Base-by-base conservation (phyloP, 2,797 vertebrate genomes). In the Antennarius maculatus region DNA sequence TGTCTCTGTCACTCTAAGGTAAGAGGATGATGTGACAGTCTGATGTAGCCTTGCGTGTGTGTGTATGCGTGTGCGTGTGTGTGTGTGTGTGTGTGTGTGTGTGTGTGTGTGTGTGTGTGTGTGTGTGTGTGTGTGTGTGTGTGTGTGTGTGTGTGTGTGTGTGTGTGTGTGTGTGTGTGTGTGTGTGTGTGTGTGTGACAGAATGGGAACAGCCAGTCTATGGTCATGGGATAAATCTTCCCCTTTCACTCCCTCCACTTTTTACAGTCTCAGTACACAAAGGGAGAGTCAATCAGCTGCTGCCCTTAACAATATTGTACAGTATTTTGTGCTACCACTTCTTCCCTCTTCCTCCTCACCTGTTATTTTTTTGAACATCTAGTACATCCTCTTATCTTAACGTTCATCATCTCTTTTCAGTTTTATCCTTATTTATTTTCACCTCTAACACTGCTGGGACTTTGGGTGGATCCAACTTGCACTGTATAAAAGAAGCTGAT, bases 171-270 rank as follows among this genome's bases (percentile, higher is more conserved):
- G 31, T 34, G 31, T 34, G 31, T 34, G 31, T 34, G 31, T 34
- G 31, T 34, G 31, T 48, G 66, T 45, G 41, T 57, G 43, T 42
- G 42, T 56, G 31, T 45, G 47, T n/a, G 52, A 84, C 61, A 83
- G 80, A 84, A 81, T 83, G 79, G 75, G 82, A 80, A 79, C 77
- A 88, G 66, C 58, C 75, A 49, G 52, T 68, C n/a, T 58, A 57
- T 67, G 46, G 61, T 72, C 60, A 69, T 65, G 69, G 56, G 71
- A 62, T 45, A 46, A 55, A 41, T 42, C 46, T 54, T 41, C 58
- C 50, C 48, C 23, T 65, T 51, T 61, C 74, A 45, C n/a, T 56
- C 50, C 11, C 14, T n/a, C 37, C 29, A 61, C 27, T 51, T 59
- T 64, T 43, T 34, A n/a, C 45, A 18, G 28, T 9, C 41, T 61